These are phyloP conservation scores for Xenentodon cancila DNA, from an alignment of 2,797 vertebrate species.

Conservation along the genomic window DNA sequence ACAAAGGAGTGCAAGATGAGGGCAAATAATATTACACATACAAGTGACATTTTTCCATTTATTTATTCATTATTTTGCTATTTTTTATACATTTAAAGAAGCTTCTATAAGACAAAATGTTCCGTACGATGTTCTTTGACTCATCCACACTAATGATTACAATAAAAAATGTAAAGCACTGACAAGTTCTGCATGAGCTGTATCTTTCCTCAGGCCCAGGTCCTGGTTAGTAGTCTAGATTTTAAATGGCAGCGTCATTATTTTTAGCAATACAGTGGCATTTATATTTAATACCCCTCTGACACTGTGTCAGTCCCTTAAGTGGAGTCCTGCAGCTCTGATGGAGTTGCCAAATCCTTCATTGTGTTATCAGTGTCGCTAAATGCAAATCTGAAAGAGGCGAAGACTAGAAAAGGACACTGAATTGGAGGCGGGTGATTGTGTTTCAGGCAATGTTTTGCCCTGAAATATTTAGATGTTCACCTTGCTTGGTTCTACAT, in stretches of 20 bases:
- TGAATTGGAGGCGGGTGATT: conserved; percentile 10
- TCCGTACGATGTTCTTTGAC: conserved; percentile 2
- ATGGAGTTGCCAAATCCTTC: conserved; percentile 57
- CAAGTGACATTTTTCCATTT: background rate
- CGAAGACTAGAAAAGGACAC: conserved; percentile 9
- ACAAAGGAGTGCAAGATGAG: background rate
- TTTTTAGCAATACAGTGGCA: conserved; percentile 62
- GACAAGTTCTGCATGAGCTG: background rate
- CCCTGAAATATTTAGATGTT: conserved; percentile 3
- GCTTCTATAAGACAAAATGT: background rate
- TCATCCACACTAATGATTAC: background rate
- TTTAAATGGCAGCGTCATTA: conserved; percentile 63
- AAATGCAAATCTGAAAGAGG: conserved; percentile 32
- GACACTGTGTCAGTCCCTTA: conserved; percentile 62
- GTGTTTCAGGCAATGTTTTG: conserved; percentile 9
- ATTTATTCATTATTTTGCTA: background rate
- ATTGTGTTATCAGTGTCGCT: conserved; percentile 56
- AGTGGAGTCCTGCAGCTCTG: conserved; percentile 64
- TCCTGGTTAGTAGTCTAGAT: conserved; percentile 28
- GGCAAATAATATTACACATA: background rate
- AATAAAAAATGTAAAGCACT: background rate
- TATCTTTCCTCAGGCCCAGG: conserved; percentile 6
- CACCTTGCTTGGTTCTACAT: background rate
- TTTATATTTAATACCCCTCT: conserved; percentile 70
- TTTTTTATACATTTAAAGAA: background rate